Evolutionary conservation across 2,888 invertebrate genomes (phyloP), one percentile per base, ranked within the genome.

Genomic region (Epistrophe grossulariae): DNA sequence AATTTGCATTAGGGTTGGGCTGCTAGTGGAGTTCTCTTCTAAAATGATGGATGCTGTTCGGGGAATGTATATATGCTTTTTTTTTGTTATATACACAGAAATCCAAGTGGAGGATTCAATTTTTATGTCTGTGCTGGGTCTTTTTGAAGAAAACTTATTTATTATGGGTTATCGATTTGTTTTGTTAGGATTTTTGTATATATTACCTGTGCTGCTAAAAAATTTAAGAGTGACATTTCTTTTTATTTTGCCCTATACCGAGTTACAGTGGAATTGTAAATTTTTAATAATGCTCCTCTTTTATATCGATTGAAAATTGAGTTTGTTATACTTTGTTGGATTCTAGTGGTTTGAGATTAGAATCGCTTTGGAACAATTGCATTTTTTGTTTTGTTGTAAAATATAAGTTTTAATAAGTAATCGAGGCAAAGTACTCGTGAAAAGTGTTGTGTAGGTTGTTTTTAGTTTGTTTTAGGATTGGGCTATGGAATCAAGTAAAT

Each of bases 1-100:
- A 60, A 31, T 45, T 19, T 57, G 71, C 59, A 50, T 72, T 83
- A 79, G 87, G 87, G 87, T 87, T 83, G 87, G 87, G 87, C 79
- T 79, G 50, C 50, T 68, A 57, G 28, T 79, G 74, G 70, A 76
- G 74, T 82, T 85, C 55, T 70, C 0, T 24, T 52, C 24, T 40
- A 55, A 40, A 55, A 40, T 24, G 40, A 83, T 59, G 79, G 83
- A 79, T 87, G 79, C 76, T 87, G 38, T 48, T 60, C 19, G 55
- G 64, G 74, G 76, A 74, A 71, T 74, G 64, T 78, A 74, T 81
- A 52, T 60, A 57, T 10, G 57, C 24, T 73, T 24, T 70, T 72
- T 62, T n/a, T 62, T 66, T 45, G n/a, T 55, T 70, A 55, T 40
- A 19, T 68, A 55, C 31, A 24, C 31, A n/a, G 60, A 78, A 81